A percentile compares a stretch with the other conserved stretches of the same genome.
These are phyloP conservation scores for Drosophila repleta DNA, from an alignment of 1,140 invertebrate genomes.

Conservation along the genomic window DNA sequence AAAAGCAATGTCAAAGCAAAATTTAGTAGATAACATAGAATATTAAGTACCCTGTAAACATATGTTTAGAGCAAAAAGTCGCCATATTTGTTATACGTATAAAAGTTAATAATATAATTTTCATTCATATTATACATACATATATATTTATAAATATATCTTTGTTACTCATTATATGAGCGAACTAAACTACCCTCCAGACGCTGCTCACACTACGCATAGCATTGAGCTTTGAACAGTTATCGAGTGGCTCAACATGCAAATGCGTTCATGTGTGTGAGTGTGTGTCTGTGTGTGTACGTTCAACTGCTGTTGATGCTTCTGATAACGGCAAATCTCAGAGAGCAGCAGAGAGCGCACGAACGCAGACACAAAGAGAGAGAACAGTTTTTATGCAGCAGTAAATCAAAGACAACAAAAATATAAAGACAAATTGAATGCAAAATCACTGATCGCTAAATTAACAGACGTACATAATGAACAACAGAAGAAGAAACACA, in stretches of 20 bases:
- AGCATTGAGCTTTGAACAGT: constrained; percentile 7
- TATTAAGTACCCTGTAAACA: not conserved
- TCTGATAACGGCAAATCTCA: constrained; percentile 3
- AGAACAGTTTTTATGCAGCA: constrained; percentile 3
- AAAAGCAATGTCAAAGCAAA: constrained; percentile 1
- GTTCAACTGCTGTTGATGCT: constrained; percentile 6
- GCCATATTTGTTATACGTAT: no score
- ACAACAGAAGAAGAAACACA: constrained; percentile 2
- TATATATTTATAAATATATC: not conserved
- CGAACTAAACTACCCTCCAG: not conserved
- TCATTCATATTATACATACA: not conserved
- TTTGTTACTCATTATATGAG: not conserved
- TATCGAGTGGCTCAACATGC: constrained; percentile 10
- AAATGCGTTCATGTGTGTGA: constrained; percentile 2
- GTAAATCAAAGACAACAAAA: constrained; percentile 3
- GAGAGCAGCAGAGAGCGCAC: not conserved
- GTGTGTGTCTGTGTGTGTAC: not conserved
- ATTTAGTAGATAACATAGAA: not conserved
- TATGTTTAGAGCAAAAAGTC: no score
- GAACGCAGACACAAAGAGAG: not conserved
- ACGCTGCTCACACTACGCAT: no score
- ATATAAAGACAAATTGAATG: constrained; percentile 2
- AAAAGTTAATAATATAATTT: not conserved
- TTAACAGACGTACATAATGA: constrained; percentile 31
- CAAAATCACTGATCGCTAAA: constrained; percentile 10